Base-by-base conservation (phyloP, 2,113 vertebrate genomes). In the Antechinus flavipes region DNA sequence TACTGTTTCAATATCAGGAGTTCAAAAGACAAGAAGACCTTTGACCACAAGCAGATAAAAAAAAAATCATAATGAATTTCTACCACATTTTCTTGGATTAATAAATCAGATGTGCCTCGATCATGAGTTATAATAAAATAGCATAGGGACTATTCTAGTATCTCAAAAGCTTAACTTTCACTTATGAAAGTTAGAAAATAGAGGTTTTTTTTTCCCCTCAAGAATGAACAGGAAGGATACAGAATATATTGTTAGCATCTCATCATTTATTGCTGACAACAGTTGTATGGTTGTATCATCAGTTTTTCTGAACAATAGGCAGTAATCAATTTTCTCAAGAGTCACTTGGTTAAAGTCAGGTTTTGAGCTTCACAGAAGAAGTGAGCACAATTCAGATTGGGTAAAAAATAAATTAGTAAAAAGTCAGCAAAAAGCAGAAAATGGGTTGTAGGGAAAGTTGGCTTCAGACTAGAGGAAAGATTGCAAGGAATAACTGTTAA, bases 21-120 rank as follows among this genome's bases (percentile, higher is more conserved):
- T 95, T 95, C 84, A 96, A 95, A 94, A 95, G 54, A 27, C 25
- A 53, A 56, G 89, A 93, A 93, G n/a, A 76, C 27, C 19, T 95
- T 93, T 93, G 76, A 90, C 90, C 89, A 94, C 7, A 90, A 93
- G 90, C 35, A 61, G 58, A 96, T 53, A 92, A 49, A 90, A 94
- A 92, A 92, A 52, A 47, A 30, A 68, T 54, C 35, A 84, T 56
- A 91, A 94, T 93, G 46, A 95, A 89, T 95, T 96, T 93, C 49
- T 35, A 61, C 19, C 14, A 89, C 7, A 94, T 24, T 94, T 46
- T 76, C 26, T 68, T 27, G 42, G 12, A 53, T 92, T 55, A 92
- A 54, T 95, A 61, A 92, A 92, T 30, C 50, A 93, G 89, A 2
- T n/a, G 24, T 95, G 84, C 2, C 35, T 89, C 58, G 55, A 76